These are phyloP conservation scores for Lampropteryx suffumata DNA, from an alignment of 2,888 invertebrate genomes.

Conservation along the genomic window DNA sequence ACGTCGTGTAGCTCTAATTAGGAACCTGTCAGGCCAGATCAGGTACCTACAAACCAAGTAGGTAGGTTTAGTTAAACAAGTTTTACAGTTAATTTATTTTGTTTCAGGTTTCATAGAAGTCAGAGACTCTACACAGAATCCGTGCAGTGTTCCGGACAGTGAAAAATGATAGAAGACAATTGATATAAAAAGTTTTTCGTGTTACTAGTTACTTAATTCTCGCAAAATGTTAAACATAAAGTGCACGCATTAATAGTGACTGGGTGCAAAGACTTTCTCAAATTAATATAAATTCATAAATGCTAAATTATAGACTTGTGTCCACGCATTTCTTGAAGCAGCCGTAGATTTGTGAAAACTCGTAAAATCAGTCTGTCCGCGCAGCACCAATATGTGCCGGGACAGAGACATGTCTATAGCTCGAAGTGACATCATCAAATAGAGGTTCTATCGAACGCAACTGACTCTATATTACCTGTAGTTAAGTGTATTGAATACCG, in stretches of 20 bases:
- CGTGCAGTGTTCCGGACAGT: constrained; percentile 15
- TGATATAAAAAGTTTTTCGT: constrained; percentile 41
- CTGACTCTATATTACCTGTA: constrained; percentile 43
- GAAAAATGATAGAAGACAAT: constrained; percentile 71
- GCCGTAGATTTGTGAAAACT: constrained; percentile 86
- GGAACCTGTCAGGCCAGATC: no score
- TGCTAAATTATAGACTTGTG: constrained; percentile 96
- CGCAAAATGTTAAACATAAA: constrained; percentile 25
- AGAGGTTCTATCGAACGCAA: constrained; percentile 42
- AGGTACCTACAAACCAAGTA: no score
- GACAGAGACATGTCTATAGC: constrained; percentile 87
- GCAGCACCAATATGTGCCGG: constrained; percentile 85
- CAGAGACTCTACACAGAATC: constrained; percentile 5
- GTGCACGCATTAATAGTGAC: constrained; percentile 44
- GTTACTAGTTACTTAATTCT: constrained; percentile 22
- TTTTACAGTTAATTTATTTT: constrained; percentile 21
- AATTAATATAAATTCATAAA: constrained; percentile 75
- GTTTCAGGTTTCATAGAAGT: constrained; percentile 49
- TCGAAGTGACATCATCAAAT: constrained; percentile 74
- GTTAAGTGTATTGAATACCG: constrained; percentile 60
- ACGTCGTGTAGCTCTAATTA: no score
- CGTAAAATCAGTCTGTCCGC: constrained; percentile 50
- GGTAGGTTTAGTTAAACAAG: no score
- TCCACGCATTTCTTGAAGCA: constrained; percentile 96
- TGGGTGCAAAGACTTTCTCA: constrained; percentile 60